Evolutionary conservation across 2,113 vertebrate species (phyloP), one percentile per base, ranked within the genome.

Genomic region (Sterna hirundo): DNA sequence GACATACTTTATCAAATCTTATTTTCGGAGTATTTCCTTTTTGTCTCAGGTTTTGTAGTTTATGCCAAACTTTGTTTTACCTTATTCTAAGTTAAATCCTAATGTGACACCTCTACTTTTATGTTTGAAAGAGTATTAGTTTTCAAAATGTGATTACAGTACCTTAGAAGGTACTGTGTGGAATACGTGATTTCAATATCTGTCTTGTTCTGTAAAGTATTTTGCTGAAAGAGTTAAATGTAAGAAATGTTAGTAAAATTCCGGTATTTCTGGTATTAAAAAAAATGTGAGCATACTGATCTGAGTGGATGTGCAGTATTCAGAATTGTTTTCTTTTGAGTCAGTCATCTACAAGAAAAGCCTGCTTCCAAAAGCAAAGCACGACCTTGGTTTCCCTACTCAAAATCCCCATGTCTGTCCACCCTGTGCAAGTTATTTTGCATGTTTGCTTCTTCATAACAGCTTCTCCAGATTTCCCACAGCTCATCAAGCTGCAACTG

Each of bases 391-490:
- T 61, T 86, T 89, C 13, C 6, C 13, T 65, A 19, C 4, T 62
- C 14, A 61, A 20, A 91, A 40, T 18, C 2, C 3, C 8, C 5
- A 25, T 13, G 8, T 14, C 18, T 81, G 11, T 22, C 34, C 15
- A 40, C 5, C 1, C 30, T 32, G 5, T 32, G 42, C 5, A 78
- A 75, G 7, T 0, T 15, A 13, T 54, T 65, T 78, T 23, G 11
- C 2, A 2, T 69, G 13, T 55, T 26, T 34, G 15, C 8, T 52
- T 83, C 40, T 40, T 83, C 51, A 6, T 9, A 65, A 19, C 7
- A 46, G 3, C 6, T 52, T 70, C 61, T 76, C 21, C 44, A 64
- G 5, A 16, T 72, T 65, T 83, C 64, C 19, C 9, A 13, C 1
- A 34, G 57, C 42, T 27, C 57, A 25, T 38, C 29, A 74, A 49